phyloP scores from a whole-genome alignment of 2,797 vertebrate species.

The Acanthurus tractus region DNA sequence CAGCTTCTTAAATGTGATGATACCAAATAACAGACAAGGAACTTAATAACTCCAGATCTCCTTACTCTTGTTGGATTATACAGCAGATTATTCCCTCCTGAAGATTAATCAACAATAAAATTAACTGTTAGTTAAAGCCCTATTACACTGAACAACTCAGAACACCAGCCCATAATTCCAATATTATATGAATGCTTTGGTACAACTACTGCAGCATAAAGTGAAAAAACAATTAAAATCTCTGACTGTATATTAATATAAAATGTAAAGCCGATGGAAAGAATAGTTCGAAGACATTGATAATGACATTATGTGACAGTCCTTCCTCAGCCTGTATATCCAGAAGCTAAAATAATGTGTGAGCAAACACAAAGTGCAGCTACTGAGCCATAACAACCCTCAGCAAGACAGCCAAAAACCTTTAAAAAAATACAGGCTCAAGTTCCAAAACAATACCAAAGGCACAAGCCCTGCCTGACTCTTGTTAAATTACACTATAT shows the following conservation, averaged over 20 bases:
- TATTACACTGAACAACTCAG: background rate
- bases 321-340: background rate
- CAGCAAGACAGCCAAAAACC: background rate
- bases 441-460: slow-evolving; percentile 34
- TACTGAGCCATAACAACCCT: slow-evolving; percentile 5
- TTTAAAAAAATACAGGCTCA: slow-evolving; percentile 27
- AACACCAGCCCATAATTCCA: background rate
- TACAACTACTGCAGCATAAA: background rate
- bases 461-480: background rate
- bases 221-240: background rate
- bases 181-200: background rate
- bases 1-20: no score
- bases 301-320: background rate
- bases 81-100: background rate
- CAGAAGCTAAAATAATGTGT: slow-evolving; percentile 4
- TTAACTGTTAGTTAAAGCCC: background rate
- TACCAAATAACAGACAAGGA: no score
- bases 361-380: slow-evolving; percentile 25
- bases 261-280: no score
- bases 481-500: slow-evolving; percentile 7
- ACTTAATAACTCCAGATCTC: no score
- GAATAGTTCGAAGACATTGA: background rate
- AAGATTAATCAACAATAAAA: background rate
- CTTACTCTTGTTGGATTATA: no score
- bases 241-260: background rate